Evolutionary conservation across 2,888 invertebrate species (phyloP).

Genomic region (Herminia tarsipennalis): DNA sequence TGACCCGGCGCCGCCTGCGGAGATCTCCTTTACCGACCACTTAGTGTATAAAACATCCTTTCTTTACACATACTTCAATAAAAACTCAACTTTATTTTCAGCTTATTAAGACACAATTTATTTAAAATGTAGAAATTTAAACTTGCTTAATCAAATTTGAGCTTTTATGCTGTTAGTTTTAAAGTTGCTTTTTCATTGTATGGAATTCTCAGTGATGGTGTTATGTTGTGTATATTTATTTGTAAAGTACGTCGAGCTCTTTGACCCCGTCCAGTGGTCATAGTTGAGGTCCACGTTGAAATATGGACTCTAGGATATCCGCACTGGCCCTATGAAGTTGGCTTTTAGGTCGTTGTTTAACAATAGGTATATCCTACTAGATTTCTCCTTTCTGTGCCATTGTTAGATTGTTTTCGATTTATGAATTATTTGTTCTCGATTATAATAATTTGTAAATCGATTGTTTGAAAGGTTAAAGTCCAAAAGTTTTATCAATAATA

Average conservation of each 20-base stretch:
- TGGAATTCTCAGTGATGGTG: constrained; percentile 5
- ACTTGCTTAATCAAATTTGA: no score
- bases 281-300: constrained; percentile 57
- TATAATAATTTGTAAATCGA: background rate
- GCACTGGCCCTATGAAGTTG: constrained; percentile 29
- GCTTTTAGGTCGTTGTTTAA: constrained; percentile 19
- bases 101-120: constrained; percentile 4
- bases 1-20: constrained; percentile 69
- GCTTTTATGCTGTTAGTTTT: rapidly evolving
- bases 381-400: constrained; percentile 5
- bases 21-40: constrained; percentile 51
- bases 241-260: constrained; percentile 52
- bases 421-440: constrained; percentile 2
- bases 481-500: background rate
- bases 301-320: constrained; percentile 54
- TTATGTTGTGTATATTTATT: constrained; percentile 45
- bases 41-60: constrained; percentile 34
- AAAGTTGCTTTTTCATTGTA: constrained; percentile 3
- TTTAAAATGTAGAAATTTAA: no score
- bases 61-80: background rate
- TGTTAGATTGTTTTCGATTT: constrained; percentile 11
- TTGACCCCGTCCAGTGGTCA: constrained; percentile 64
- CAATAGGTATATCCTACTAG: constrained; percentile 24
- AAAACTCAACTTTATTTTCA: constrained; percentile 11
- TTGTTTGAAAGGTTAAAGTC: no score